These are phyloP conservation scores for Selenia dentaria DNA, from an alignment of 2,888 invertebrate genomes.

Conservation along the genomic window DNA sequence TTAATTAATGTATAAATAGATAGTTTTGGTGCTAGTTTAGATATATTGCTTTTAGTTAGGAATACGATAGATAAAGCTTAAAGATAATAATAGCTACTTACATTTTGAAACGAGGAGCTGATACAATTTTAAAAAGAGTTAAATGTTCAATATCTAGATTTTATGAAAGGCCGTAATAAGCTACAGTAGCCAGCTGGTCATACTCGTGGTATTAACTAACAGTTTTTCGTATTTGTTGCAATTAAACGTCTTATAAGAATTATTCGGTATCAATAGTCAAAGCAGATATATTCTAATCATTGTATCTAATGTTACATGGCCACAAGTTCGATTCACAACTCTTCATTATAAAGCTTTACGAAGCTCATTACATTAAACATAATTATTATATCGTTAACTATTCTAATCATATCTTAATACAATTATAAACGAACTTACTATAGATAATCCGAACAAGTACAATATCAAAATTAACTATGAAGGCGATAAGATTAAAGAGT, in stretches of 20 bases:
- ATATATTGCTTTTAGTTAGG: conserved; percentile 1
- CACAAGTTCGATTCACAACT: conserved; percentile 84
- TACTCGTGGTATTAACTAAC: conserved; percentile 20
- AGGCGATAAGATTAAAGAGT: conserved; percentile 61
- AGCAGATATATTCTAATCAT: conserved; percentile 65
- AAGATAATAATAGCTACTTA: not conserved
- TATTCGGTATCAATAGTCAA: conserved; percentile 59
- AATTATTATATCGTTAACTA: conserved; percentile 53
- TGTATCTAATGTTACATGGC: conserved; percentile 75
- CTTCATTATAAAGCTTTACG: conserved; percentile 82
- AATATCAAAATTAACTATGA: conserved; percentile 53
- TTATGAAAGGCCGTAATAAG: conserved; percentile 4
- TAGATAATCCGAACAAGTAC: conserved; percentile 48
- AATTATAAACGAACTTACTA: conserved; percentile 58
- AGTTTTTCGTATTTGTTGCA: conserved; percentile 31
- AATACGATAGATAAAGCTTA: not conserved
- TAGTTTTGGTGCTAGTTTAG: not conserved
- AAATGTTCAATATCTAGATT: no score
- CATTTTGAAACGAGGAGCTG: not conserved
- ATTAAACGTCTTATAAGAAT: conserved; percentile 53
- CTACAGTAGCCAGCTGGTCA: conserved; percentile 15
- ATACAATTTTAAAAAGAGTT: no score
- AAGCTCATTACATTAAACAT: conserved; percentile 80
- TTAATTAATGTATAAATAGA: not conserved
- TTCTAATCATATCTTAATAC: conserved; percentile 53